Percentiles rank a stretch among this genome's conserved stretches.
Evolutionary conservation across 1,140 invertebrate species (phyloP).

Genomic region (Theocolax elegans): DNA sequence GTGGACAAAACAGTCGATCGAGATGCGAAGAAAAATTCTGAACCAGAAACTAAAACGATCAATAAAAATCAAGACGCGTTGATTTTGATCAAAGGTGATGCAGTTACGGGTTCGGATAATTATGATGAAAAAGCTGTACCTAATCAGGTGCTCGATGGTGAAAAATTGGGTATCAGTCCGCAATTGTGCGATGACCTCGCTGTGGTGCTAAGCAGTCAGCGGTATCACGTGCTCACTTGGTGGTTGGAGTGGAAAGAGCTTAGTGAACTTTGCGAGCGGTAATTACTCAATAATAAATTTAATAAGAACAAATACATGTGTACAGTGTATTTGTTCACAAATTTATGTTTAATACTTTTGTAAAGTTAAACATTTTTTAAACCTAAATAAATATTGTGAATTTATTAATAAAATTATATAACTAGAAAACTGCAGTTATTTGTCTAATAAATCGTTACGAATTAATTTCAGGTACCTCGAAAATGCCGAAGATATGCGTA

Average conservation of each 20-base stretch:
- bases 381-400: too few relatives aligned
- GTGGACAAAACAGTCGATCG: too few relatives aligned
- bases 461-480: conserved; percentile 64
- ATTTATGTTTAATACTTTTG: background rate
- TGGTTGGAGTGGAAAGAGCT: conserved; percentile 71
- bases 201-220: conserved; percentile 71
- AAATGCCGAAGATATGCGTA: conserved; percentile 71
- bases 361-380: too few relatives aligned
- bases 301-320: too few relatives aligned
- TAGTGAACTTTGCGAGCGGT: conserved; percentile 68
- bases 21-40: background rate
- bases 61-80: conserved; percentile 59
- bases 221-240: conserved; percentile 75
- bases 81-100: conserved; percentile 62
- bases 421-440: too few relatives aligned
- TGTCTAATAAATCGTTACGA: too few relatives aligned
- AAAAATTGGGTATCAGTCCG: conserved; percentile 70
- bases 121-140: conserved; percentile 66
- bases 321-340: too few relatives aligned
- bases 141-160: conserved; percentile 66
- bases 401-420: background rate
- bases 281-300: background rate
- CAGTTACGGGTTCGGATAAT: conserved; percentile 61
- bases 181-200: conserved; percentile 73
- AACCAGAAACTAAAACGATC: background rate